Conservation (phyloP, 2,888 invertebrate species). For the Diplolepis rosae region DNA sequence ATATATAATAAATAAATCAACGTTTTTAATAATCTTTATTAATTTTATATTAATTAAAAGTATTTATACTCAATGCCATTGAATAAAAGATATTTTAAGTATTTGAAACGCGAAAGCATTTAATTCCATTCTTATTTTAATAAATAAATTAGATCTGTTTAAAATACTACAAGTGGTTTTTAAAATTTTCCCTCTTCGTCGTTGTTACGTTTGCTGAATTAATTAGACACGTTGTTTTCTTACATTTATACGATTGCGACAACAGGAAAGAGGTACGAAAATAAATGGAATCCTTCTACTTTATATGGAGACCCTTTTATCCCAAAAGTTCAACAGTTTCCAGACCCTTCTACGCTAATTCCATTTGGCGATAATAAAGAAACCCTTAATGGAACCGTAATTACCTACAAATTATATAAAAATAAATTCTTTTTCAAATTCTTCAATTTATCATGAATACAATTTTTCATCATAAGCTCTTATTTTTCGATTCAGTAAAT, state of each 20-base stretch:
- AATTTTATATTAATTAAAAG: not conserved
- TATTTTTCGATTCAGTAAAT: no score
- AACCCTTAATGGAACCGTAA: no score
- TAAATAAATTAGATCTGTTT: conserved; percentile 19
- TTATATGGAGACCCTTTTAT: conserved; percentile 9
- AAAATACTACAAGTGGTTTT: conserved; percentile 14
- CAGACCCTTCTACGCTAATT: no score
- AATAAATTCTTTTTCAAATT: no score
- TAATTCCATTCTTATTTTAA: not conserved
- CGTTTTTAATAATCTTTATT: not conserved
- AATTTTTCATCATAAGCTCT: no score
- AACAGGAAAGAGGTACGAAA: conserved; percentile 1
- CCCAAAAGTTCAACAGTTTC: no score
- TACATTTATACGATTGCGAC: conserved; percentile 33
- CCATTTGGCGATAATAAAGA: no score
- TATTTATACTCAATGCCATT: not conserved
- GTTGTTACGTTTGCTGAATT: conserved; percentile 45
- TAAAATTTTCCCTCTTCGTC: conserved; percentile 31
- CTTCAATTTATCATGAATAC: no score
- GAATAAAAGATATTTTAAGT: not conserved
- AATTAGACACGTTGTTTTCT: conserved; percentile 42
- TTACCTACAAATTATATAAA: no score
- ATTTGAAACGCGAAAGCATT: not conserved
- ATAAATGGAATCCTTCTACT: no score
- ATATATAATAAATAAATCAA: not conserved